These are phyloP conservation scores for Siniperca obscura DNA, from an alignment of 2,797 vertebrate genomes.

Conservation along the genomic window DNA sequence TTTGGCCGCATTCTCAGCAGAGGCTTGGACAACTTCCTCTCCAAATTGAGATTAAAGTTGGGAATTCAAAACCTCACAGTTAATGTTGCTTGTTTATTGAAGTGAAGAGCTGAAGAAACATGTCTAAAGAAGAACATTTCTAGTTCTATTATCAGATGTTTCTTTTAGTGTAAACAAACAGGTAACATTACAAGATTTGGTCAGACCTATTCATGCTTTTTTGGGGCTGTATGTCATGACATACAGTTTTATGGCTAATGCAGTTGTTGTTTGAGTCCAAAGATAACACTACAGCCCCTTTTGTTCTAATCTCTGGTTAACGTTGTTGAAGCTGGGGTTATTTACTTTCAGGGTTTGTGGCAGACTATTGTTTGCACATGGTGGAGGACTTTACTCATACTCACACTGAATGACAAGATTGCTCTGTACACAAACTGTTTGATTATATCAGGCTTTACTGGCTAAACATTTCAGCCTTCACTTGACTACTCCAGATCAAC, in stretches of 20 bases:
- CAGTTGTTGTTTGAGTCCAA: slow-evolving; percentile 12
- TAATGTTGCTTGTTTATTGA: background rate
- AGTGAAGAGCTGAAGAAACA: slow-evolving; percentile 2
- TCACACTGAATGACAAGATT: slow-evolving; percentile 71
- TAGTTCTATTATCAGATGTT: background rate
- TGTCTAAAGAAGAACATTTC: background rate
- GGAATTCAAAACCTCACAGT: background rate
- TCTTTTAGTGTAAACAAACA: background rate
- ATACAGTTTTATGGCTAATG: background rate
- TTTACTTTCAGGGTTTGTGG: slow-evolving; percentile 85
- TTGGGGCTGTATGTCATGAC: background rate
- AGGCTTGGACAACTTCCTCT: slow-evolving; percentile 1
- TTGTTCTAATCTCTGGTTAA: slow-evolving; percentile 55
- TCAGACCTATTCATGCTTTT: background rate
- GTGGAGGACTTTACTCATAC: slow-evolving; percentile 82
- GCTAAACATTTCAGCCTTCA: slow-evolving; percentile 37
- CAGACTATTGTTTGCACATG: slow-evolving; percentile 82
- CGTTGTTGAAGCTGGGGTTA: slow-evolving; percentile 41
- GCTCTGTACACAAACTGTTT: slow-evolving; percentile 75
- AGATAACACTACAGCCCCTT: slow-evolving; percentile 9
- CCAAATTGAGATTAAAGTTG: slow-evolving; percentile 8
- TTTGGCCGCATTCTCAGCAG: background rate
- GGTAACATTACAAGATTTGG: background rate
- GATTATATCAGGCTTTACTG: slow-evolving; percentile 53
- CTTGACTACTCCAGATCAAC: slow-evolving; percentile 14